Conservation (phyloP, 2,797 vertebrate genomes). For the Dendrocincla tyrannina region DNA sequence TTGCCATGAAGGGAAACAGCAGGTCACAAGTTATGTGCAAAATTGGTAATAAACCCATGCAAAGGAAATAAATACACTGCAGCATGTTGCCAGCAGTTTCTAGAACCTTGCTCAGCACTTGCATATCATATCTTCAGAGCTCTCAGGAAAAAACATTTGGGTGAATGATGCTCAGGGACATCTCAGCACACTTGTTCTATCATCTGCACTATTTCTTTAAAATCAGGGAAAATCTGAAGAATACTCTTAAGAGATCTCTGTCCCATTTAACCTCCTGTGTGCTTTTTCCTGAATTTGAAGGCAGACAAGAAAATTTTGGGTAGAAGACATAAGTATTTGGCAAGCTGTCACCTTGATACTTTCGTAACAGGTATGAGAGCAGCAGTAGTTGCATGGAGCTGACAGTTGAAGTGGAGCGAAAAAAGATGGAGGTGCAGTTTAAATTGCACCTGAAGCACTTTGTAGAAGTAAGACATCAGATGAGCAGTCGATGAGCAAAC, state of each 20-base stretch:
- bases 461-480: neutral
- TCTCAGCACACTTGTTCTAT: neutral
- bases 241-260: neutral
- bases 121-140: neutral
- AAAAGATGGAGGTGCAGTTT: neutral
- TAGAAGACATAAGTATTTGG: neutral
- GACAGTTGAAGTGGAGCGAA: neutral
- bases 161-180: neutral
- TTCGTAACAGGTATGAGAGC: neutral
- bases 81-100: neutral
- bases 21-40: conserved; percentile 17
- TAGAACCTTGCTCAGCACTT: neutral
- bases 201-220: neutral
- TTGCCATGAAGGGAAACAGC: conserved; percentile 4
- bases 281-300: neutral
- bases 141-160: neutral
- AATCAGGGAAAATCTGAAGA: neutral
- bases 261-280: neutral
- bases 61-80: neutral
- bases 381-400: neutral
- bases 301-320: neutral
- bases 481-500: neutral
- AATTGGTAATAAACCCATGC: neutral
- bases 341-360: neutral
- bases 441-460: neutral